phyloP scores from a whole-genome alignment of 2,797 vertebrate species.

The Heliangelus exortis region DNA sequence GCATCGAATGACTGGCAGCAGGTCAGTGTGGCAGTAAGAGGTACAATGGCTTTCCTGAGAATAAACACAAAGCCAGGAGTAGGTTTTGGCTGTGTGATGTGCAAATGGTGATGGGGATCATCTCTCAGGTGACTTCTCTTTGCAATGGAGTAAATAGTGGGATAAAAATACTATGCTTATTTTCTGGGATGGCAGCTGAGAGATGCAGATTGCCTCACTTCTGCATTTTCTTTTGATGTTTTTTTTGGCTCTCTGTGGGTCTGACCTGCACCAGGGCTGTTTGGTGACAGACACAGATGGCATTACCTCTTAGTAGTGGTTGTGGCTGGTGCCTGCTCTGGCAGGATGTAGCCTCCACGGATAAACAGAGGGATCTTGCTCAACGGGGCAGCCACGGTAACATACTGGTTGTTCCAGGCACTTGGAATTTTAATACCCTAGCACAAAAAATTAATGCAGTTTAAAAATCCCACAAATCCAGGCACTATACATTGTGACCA shows the following conservation, averaged over 20 bases:
- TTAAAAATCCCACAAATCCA: not conserved
- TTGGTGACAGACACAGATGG: not conserved
- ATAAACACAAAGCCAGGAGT: not conserved
- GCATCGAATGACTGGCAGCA: not conserved
- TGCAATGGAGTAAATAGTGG: not conserved
- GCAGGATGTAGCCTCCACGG: conserved; percentile 57
- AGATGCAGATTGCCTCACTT: not conserved
- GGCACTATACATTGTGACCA: not conserved
- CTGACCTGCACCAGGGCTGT: accelerated
- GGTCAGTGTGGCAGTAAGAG: not conserved
- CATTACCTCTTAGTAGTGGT: conserved; percentile 40
- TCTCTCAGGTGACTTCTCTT: not conserved
- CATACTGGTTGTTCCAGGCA: conserved; percentile 23
- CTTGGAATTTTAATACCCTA: conserved; percentile 16
- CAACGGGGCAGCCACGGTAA: conserved; percentile 25
- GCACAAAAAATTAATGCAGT: not conserved
- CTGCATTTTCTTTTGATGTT: not conserved
- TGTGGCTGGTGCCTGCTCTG: conserved; percentile 35
- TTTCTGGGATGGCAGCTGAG: not conserved
- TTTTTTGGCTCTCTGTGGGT: not conserved
- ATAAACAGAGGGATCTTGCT: conserved; percentile 62
- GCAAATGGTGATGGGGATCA: not conserved
- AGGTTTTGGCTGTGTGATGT: not conserved
- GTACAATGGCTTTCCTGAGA: not conserved
- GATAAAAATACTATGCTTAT: conserved; percentile 6